phyloP scores from a whole-genome alignment of 2,113 vertebrate species.

The Semnornis frantzii region DNA sequence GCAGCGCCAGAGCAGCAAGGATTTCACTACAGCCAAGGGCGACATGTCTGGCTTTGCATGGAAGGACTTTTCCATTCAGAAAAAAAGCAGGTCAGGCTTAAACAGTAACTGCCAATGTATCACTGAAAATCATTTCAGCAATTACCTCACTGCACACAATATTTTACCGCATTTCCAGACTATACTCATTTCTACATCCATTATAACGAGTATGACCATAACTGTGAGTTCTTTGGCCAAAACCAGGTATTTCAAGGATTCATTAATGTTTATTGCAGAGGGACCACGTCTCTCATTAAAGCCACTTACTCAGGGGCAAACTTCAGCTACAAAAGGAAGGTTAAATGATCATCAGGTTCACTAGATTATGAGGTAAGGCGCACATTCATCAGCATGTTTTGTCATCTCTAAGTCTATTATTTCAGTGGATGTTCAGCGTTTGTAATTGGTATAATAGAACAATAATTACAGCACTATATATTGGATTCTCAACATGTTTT shows the following conservation, averaged over 20 bases:
- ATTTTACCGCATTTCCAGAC: neutral
- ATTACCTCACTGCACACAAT: neutral
- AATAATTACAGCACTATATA: neutral
- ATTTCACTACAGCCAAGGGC: neutral
- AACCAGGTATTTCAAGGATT: neutral
- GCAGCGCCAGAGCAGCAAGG: neutral
- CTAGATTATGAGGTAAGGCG: neutral
- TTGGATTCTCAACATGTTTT: neutral
- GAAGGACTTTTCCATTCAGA: neutral
- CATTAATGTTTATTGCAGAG: neutral
- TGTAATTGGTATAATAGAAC: neutral
- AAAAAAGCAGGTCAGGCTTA: neutral
- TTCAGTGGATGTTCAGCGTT: neutral
- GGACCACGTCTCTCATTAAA: neutral
- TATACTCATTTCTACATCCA: neutral
- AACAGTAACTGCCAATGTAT: neutral
- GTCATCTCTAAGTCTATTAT: neutral
- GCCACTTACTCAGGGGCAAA: neutral
- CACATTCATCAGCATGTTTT: neutral
- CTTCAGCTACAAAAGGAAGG: neutral
- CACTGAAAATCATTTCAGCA: neutral
- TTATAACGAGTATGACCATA: neutral
- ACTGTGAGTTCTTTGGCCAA: neutral
- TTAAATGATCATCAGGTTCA: neutral
- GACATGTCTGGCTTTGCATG: neutral